Percentiles rank a stretch among this genome's conserved stretches.
Evolutionary conservation across 2,797 vertebrate species (phyloP).

Genomic region (Synaphobranchus kaupii): DNA sequence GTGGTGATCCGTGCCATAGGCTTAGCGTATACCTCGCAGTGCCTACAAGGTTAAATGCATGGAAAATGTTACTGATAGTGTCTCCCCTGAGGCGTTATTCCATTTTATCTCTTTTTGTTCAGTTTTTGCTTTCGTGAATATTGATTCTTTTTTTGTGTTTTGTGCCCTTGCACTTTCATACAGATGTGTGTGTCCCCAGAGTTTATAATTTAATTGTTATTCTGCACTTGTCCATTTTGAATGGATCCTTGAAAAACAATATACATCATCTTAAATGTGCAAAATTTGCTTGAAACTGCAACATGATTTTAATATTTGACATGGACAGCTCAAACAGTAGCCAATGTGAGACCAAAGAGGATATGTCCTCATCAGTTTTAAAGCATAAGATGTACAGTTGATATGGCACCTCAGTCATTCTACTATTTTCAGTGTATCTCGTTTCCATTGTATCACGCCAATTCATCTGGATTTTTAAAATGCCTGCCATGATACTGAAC

Average conservation of each 20-base stretch:
- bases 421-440: background rate
- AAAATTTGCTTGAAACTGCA: background rate
- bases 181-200: background rate
- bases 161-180: slow-evolving; percentile 10
- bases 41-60: slow-evolving; percentile 9
- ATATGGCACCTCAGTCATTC: background rate
- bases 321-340: background rate
- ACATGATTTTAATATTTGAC: background rate
- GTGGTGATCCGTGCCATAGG: background rate
- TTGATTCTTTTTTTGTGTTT: background rate
- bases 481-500: background rate
- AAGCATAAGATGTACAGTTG: background rate
- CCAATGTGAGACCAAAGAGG: background rate
- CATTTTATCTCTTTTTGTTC: background rate
- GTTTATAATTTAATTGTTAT: background rate
- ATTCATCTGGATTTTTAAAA: background rate
- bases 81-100: slow-evolving; percentile 19
- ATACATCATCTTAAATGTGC: background rate
- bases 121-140: background rate
- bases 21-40: slow-evolving; percentile 12
- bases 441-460: background rate
- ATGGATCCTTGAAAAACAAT: background rate
- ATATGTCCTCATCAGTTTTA: background rate
- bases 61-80: slow-evolving; percentile 7
- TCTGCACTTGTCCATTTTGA: slow-evolving; percentile 10